Conservation (phyloP, 2,797 vertebrate genomes). For the Acomys russatus region DNA sequence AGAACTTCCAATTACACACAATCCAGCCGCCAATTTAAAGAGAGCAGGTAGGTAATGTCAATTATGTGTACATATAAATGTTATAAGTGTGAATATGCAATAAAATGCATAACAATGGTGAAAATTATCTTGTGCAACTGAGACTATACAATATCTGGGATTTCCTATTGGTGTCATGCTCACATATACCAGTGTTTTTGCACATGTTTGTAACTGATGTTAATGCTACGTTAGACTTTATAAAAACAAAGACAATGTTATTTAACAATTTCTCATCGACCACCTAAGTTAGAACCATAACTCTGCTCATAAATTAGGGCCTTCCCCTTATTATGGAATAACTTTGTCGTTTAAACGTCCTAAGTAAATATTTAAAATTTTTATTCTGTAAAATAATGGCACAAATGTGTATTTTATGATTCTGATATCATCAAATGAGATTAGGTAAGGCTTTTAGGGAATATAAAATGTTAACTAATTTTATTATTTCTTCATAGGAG, state of each 20-base stretch:
- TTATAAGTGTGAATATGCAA: not conserved
- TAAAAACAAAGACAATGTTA: not conserved
- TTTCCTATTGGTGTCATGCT: not conserved
- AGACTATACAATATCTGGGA: not conserved
- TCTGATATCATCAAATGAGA: constrained; percentile 26
- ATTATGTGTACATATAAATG: not conserved
- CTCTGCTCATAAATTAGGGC: constrained; percentile 11
- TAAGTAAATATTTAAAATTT: not conserved
- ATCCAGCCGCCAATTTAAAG: not conserved
- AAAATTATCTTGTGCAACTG: not conserved
- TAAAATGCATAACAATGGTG: not conserved
- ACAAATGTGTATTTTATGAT: constrained; percentile 24
- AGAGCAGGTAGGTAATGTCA: not conserved
- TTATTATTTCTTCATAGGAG: constrained; percentile 55
- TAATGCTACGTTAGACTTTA: constrained; percentile 8
- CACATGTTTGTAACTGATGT: not conserved
- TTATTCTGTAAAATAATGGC: not conserved
- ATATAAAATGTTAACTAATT: constrained; percentile 51
- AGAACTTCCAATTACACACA: not conserved
- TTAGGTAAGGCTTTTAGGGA: not conserved
- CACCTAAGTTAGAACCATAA: constrained; percentile 21
- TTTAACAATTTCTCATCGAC: constrained; percentile 34
- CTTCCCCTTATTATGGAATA: not conserved
- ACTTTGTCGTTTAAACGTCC: constrained; percentile 31
- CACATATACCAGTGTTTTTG: not conserved